Conservation (phyloP, 1,140 invertebrate genomes). For the Berghia stephanieae region DNA sequence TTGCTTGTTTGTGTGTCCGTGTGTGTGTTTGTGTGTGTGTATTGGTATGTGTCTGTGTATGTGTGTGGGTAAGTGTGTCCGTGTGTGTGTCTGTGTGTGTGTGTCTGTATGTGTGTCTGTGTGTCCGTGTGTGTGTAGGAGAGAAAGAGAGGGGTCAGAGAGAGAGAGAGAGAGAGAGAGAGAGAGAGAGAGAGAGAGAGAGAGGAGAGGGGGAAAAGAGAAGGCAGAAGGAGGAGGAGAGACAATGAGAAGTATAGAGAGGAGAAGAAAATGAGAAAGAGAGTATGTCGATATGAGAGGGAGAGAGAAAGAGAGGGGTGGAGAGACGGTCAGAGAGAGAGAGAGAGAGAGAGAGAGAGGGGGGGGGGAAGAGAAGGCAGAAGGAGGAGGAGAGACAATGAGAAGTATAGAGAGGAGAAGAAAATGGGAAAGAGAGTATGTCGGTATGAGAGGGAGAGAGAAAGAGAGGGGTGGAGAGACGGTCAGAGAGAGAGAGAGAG, state of each 20-base stretch:
- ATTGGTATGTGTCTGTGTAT: background rate
- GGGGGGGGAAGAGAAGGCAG: background rate
- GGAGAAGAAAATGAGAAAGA: no score
- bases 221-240: slow-evolving; percentile 3
- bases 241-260: no score
- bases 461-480: slow-evolving; percentile 1
- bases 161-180: background rate
- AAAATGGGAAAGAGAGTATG: slow-evolving; percentile 2
- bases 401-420: slow-evolving; percentile 2
- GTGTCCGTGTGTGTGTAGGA: background rate
- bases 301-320: no score
- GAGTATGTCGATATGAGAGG: no score
- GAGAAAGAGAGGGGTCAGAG: background rate
- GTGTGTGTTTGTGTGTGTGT: slow-evolving; percentile 2
- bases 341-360: slow-evolving; percentile 21
- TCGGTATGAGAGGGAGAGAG: slow-evolving; percentile 7
- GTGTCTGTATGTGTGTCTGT: background rate
- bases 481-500: slow-evolving; percentile 17
- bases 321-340: no score
- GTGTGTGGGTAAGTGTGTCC: background rate
- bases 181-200: no score
- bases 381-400: background rate
- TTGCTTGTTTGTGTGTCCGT: slow-evolving; percentile 13
- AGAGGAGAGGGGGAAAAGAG: background rate
- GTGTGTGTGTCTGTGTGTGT: background rate